Evolutionary conservation across 2,113 vertebrate species (phyloP).

Genomic region (Stomatorhinus ivindoensis): DNA sequence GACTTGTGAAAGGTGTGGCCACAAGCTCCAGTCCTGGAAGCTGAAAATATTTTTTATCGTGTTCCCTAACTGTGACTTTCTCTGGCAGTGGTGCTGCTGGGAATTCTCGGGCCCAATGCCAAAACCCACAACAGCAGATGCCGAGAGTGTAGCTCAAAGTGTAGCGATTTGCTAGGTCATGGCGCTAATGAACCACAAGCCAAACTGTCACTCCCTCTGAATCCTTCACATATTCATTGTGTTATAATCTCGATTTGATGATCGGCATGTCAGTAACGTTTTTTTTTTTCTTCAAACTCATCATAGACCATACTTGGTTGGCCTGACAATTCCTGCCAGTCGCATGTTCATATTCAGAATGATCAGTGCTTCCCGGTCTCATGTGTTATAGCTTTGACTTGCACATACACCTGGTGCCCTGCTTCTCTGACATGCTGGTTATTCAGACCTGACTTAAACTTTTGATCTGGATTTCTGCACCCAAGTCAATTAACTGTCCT

Average conservation of each 20-base stretch:
- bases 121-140: not conserved
- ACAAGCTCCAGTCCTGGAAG: not conserved
- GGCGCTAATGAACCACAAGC: not conserved
- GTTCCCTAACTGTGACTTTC: not conserved
- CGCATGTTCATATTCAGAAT: not conserved
- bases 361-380: not conserved
- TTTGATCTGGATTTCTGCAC: not conserved
- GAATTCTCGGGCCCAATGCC: not conserved
- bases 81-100: not conserved
- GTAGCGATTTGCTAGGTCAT: constrained; percentile 1
- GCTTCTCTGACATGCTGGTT: not conserved
- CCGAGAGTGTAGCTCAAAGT: not conserved
- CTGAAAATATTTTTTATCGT: not conserved
- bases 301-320: not conserved
- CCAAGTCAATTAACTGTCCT: not conserved
- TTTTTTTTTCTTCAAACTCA: not conserved
- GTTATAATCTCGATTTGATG: not conserved
- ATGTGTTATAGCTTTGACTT: not conserved
- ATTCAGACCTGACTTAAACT: not conserved
- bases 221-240: not conserved
- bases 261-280: not conserved
- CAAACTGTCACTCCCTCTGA: not conserved
- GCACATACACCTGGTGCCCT: not conserved
- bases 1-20: not conserved
- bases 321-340: not conserved